A percentile compares a stretch with the other conserved stretches of the same genome.
Evolutionary conservation across 2,113 vertebrate species (phyloP).

Genomic region (Lipophrys pholis): DNA sequence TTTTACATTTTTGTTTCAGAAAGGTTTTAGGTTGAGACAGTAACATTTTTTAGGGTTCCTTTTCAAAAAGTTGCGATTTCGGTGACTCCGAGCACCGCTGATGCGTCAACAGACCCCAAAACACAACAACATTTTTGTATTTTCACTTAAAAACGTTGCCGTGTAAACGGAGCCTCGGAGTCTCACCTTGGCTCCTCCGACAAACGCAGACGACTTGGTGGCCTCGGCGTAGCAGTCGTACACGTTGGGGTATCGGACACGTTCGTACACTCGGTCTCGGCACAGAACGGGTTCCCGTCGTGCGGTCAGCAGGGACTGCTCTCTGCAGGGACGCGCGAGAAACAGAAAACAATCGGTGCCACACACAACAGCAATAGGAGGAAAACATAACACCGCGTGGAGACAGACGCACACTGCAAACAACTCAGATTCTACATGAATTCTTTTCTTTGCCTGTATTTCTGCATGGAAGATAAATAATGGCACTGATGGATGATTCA

Average conservation of each 20-base stretch:
- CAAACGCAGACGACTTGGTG: conserved; percentile 91
- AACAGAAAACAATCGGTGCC: neutral
- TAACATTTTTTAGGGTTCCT: too few relatives aligned
- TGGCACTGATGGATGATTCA: conserved; percentile 37
- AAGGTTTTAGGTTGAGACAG: too few relatives aligned
- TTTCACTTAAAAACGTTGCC: too few relatives aligned
- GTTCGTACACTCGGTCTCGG: conserved; percentile 87
- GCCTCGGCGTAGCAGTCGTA: conserved; percentile 94
- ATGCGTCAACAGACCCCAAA: too few relatives aligned
- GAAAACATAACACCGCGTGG: neutral
- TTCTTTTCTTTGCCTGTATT: neutral
- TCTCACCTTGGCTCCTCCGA: conserved; percentile 94
- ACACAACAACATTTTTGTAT: too few relatives aligned
- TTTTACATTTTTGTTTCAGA: too few relatives aligned
- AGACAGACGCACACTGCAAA: conserved; percentile 9
- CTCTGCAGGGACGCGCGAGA: conserved; percentile 78
- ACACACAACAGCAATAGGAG: too few relatives aligned
- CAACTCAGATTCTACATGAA: neutral
- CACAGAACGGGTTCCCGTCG: conserved; percentile 85
- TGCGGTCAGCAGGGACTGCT: conserved; percentile 91
- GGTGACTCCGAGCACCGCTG: too few relatives aligned
- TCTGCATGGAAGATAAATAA: conserved; percentile 5
- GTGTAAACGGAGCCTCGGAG: neutral
- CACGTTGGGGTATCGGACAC: conserved; percentile 91
- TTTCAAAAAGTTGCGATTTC: too few relatives aligned